These are phyloP conservation scores for Sorex fumeus DNA, from an alignment of 2,113 vertebrate species.

Conservation along the genomic window DNA sequence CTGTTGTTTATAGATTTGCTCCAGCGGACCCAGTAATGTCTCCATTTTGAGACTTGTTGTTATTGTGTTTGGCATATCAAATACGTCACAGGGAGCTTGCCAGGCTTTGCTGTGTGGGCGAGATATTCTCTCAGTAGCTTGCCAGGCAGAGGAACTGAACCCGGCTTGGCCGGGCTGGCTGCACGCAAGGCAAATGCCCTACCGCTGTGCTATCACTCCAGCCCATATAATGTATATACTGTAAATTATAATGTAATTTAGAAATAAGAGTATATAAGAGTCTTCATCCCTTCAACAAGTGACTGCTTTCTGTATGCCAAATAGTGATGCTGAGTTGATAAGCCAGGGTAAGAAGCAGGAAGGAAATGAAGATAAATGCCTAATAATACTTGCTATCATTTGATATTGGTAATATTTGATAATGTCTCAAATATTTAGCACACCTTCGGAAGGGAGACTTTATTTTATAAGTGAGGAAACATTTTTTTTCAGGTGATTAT, in stretches of 20 bases:
- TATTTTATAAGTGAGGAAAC: constrained; percentile 45
- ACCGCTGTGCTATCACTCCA: no score
- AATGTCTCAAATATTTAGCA: constrained; percentile 6
- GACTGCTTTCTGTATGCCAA: neutral
- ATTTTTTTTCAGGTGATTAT: neutral
- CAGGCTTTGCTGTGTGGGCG: no score
- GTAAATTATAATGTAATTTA: constrained; percentile 20
- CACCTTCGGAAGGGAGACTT: neutral
- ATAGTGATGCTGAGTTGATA: neutral
- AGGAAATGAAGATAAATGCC: constrained; percentile 5
- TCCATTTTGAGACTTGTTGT: no score
- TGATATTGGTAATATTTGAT: neutral
- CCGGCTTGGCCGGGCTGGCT: no score
- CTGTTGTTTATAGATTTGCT: no score
- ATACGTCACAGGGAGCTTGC: no score
- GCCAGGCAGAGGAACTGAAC: no score
- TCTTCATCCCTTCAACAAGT: constrained; percentile 24
- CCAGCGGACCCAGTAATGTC: no score
- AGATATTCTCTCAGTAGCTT: no score
- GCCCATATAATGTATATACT: no score
- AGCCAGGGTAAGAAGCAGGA: neutral
- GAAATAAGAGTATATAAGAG: constrained; percentile 11
- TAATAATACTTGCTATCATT: constrained; percentile 37
- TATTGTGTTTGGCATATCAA: no score
- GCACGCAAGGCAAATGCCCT: no score